A percentile compares a stretch with the other conserved stretches of the same genome.
Conservation (phyloP, 1,140 invertebrate species). For the Drosophila varians region DNA sequence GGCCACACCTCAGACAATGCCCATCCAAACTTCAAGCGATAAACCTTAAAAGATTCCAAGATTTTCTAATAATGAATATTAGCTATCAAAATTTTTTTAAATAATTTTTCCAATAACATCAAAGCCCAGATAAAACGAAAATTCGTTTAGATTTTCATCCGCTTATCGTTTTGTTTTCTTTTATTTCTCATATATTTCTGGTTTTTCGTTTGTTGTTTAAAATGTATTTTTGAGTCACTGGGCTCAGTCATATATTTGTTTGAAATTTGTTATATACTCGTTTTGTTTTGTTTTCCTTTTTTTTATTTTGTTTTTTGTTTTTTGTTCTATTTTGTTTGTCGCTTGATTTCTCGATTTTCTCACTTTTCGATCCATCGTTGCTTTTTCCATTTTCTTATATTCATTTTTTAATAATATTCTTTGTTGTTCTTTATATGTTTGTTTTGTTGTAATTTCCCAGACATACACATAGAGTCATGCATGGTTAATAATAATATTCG, state of each 20-base stretch:
- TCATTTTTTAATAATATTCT: not conserved
- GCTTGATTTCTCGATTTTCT: slow-evolving; percentile 1
- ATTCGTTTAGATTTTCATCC: not conserved
- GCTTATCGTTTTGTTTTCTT: slow-evolving; percentile 17
- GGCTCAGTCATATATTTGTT: slow-evolving; percentile 77
- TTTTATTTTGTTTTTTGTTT: slow-evolving; percentile 66
- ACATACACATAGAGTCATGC: slow-evolving; percentile 27
- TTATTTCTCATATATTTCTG: slow-evolving; percentile 64
- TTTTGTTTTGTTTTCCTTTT: not conserved
- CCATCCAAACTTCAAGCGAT: too few species aligned
- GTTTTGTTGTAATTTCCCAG: slow-evolving; percentile 4
- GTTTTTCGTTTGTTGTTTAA: slow-evolving; percentile 62
- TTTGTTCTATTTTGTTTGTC: slow-evolving; percentile 10
- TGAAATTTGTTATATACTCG: slow-evolving; percentile 55
- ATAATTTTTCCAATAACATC: too few species aligned
- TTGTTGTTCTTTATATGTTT: not conserved
- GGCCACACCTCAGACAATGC: too few species aligned
- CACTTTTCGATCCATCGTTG: slow-evolving; percentile 3
- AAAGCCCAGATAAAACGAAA: not conserved
- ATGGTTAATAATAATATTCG: slow-evolving; percentile 11
- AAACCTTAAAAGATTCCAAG: too few species aligned
- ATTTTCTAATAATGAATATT: too few species aligned
- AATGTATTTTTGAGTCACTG: slow-evolving; percentile 77
- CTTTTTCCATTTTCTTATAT: too few species aligned
- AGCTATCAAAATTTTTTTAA: too few species aligned